Base-by-base conservation (phyloP, 2,888 invertebrate genomes). In the Cheilosia variabilis region DNA sequence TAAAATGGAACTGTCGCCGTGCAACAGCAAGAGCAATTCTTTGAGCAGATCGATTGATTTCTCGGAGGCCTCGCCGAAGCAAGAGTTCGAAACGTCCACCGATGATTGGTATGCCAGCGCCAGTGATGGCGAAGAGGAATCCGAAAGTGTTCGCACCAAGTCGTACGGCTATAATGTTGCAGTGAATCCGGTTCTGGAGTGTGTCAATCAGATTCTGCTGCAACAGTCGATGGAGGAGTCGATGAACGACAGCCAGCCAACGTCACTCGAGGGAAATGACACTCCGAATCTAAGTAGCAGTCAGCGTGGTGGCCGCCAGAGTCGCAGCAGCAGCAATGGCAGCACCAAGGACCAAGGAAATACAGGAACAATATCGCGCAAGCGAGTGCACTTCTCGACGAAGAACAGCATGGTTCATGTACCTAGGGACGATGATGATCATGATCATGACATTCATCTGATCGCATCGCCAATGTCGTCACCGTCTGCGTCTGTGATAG, bases 151-250 rank as follows among this genome's bases (percentile, higher is more conserved):
- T 50, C 82, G 89, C 0, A 87, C 89, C 4, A 92, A 92, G 57
- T 88, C 91, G 0, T 92, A 92, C 78, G 90, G 90, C 1, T 88
- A 88, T 3, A 90, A 95, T 86, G 94, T 95, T 75, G 94, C 95
- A 24, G 96, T 96, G 88, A 97, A 97, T 92, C 97, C 97, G 1
- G 97, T 97, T 7, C 92, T 97, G 63, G 97, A 97, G 91, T 97
- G 97, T 90, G 96, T 97, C 87, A 97, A 97, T 93, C 97, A 92
- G 92, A 97, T 97, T 88, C 92, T 97, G 47, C 92, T 97, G 37
- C 95, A 96, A 88, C 96, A 97, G 90, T 94, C 94, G 22, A 93
- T 94, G 90, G 94, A 94, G 86, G 95, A 91, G 34, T 88, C 90
- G 3, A 79, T 89, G 13, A 88, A 89, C 6, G 89, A 90, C 13